Conservation (phyloP, 2,113 vertebrate genomes). For the Athene noctua region DNA sequence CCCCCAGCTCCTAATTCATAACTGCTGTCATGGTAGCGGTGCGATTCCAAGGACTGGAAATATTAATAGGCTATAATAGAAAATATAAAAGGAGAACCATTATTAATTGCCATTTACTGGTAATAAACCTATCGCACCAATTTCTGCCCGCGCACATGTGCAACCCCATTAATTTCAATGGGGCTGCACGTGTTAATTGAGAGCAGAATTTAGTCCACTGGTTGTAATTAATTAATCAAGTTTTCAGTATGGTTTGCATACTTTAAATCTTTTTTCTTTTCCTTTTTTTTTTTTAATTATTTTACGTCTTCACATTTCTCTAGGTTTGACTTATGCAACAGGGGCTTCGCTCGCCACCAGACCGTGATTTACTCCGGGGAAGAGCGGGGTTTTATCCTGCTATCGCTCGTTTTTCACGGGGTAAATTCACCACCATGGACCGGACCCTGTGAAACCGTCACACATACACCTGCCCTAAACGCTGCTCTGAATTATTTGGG, state of each 20-base stretch:
- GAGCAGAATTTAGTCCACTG: constrained; percentile 30
- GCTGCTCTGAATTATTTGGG: neutral
- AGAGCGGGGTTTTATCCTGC: neutral
- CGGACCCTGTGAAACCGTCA: rapidly evolving
- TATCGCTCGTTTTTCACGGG: rapidly evolving
- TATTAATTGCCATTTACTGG: constrained; percentile 49
- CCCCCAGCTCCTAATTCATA: constrained; percentile 66
- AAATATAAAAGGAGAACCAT: constrained; percentile 16
- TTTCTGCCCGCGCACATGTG: constrained; percentile 9
- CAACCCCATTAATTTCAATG: constrained; percentile 53
- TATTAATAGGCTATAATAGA: constrained; percentile 5
- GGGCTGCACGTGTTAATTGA: constrained; percentile 56
- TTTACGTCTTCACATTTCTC: neutral
- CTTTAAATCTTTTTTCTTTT: neutral
- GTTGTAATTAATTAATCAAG: constrained; percentile 36
- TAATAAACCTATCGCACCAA: constrained; percentile 49
- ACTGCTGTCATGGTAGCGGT: neutral
- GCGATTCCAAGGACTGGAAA: neutral
- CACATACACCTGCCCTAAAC: rapidly evolving
- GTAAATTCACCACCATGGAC: neutral
- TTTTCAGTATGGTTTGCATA: neutral
- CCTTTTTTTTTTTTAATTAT: neutral
- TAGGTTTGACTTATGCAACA: neutral
- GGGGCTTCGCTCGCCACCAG: rapidly evolving
- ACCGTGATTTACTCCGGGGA: rapidly evolving